A percentile compares a stretch with the other conserved stretches of the same genome.
These are phyloP conservation scores for Oxystoma pomonae DNA, from an alignment of 2,888 invertebrate species.

Conservation along the genomic window DNA sequence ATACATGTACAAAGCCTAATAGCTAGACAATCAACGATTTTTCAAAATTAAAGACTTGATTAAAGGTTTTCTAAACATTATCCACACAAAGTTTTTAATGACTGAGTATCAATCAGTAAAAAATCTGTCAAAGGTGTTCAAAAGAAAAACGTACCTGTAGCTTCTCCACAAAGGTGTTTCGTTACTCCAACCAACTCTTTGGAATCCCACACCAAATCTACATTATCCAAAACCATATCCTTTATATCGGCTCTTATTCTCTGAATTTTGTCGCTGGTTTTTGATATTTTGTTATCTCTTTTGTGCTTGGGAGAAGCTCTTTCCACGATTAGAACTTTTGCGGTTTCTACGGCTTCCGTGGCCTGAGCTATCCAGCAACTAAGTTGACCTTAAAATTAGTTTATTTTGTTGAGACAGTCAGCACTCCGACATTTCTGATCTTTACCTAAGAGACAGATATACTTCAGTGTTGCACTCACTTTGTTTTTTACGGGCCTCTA, in stretches of 20 bases:
- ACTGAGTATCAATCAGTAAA: no score
- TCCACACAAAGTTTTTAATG: no score
- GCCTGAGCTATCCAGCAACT: conserved; percentile 72
- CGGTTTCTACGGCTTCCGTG: conserved; percentile 46
- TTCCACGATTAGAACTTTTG: conserved; percentile 70
- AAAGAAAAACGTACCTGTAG: conserved; percentile 61
- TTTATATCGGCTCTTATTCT: conserved; percentile 79
- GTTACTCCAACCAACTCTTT: conserved; percentile 67
- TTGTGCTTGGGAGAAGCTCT: conserved; percentile 68
- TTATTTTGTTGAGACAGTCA: no score
- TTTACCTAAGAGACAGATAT: no score
- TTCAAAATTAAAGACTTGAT: no score
- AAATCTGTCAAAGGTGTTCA: background rate
- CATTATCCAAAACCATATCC: conserved; percentile 62
- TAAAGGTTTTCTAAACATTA: no score
- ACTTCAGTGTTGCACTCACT: no score
- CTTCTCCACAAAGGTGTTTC: conserved; percentile 87
- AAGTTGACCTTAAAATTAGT: conserved; percentile 61
- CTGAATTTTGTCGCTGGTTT: conserved; percentile 48
- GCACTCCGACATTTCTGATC: no score
- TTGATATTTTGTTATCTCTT: conserved; percentile 46
- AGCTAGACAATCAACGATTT: no score
- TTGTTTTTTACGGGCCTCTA: no score
- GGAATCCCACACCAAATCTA: conserved; percentile 49
- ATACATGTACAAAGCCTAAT: no score